phyloP scores from a whole-genome alignment of 2,113 vertebrate species.

The Pipa parva region DNA sequence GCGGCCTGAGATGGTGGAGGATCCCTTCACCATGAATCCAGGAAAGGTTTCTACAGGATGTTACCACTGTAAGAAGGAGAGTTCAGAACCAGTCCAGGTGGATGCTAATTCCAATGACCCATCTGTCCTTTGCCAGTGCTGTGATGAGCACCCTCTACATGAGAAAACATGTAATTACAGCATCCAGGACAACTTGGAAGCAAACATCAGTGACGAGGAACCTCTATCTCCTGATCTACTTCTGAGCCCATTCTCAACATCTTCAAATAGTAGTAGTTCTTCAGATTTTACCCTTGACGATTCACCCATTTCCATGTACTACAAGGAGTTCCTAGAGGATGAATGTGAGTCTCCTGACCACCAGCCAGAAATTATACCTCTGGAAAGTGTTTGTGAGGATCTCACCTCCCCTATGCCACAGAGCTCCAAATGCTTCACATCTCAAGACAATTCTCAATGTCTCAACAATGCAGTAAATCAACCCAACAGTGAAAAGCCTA shows the following conservation, averaged over 20 bases:
- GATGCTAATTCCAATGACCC: constrained; percentile 92
- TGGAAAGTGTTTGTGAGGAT: constrained; percentile 35
- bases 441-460: background rate
- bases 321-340: constrained; percentile 50
- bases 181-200: constrained; percentile 61
- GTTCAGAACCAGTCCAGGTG: constrained; percentile 46
- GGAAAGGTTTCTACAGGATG: constrained; percentile 37
- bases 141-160: constrained; percentile 66
- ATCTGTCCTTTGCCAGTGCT: constrained; percentile 80
- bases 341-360: constrained; percentile 50
- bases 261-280: constrained; percentile 90
- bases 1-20: constrained; percentile 56
- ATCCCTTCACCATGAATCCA: constrained; percentile 50
- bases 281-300: constrained; percentile 87
- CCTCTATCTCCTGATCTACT: constrained; percentile 70
- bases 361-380: constrained; percentile 42
- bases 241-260: constrained; percentile 72
- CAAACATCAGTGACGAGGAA: constrained; percentile 30
- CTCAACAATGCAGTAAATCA: background rate
- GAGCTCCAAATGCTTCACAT: background rate
- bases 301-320: constrained; percentile 72
- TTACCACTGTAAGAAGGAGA: constrained; percentile 37
- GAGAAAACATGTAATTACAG: constrained; percentile 46
- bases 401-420: background rate
- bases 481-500: too few species aligned